Evolutionary conservation across 2,113 vertebrate species (phyloP), one percentile per base, ranked within the genome.

Genomic region (human): DNA sequence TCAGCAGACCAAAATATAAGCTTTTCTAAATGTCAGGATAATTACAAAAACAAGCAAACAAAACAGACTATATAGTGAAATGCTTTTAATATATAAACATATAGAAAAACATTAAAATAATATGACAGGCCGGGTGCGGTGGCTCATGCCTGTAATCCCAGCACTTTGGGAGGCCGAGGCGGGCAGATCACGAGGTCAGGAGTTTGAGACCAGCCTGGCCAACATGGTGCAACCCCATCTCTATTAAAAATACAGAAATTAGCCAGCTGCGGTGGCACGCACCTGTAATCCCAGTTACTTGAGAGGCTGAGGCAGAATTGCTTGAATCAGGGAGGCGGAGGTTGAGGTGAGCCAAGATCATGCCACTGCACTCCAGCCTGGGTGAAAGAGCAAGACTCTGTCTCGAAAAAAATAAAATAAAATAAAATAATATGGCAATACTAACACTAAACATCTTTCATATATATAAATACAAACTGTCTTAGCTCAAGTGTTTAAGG

Each of bases 341-440:
- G 61, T 64, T 64, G 61, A 27, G 27, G 61, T 64, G 61, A 64
- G 61, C 61, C 61, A 30, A 64, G 61, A 64, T 30, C 27, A 5
- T 13, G 12, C 61, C 61, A 64, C 61, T 14, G 61, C 12, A 64
- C 61, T 64, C 27, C 27, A 68, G 64, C 66, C 14, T 68, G 66
- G 32, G 66, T 2, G 32, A 68, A 30, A 68, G 30, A 68, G 32
- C 6, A 68, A 68, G 64, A 35, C 64, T 64, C 61, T 12, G 2
- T 32, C 64, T 68, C 6, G 5, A 35, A 35, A 35, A 17, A 66
- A 13, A 79, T 45, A 80, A 92, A 85, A 20, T 8, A 80, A 70
- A 81, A 90, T 52, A 85, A 91, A 89, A 89, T 73, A 94, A 64
- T 78, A 75, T 90, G 32, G 79, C 18, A 96, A 90, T 78, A 73